These are phyloP conservation scores for Eilema depressum DNA, from an alignment of 2,888 invertebrate genomes.

Conservation along the genomic window DNA sequence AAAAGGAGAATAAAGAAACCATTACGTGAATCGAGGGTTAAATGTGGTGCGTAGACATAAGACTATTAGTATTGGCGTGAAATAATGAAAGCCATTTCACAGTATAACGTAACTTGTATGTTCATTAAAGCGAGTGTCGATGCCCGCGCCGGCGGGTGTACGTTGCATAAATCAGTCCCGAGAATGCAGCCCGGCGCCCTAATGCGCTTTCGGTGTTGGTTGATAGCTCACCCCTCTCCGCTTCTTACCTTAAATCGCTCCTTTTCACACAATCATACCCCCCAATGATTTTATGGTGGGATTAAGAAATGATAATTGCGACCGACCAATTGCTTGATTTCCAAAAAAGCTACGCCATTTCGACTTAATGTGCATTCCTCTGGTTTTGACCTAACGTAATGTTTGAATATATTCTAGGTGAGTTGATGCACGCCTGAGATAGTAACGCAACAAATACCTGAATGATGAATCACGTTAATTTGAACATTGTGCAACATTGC, in stretches of 20 bases:
- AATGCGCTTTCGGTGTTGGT: conserved; percentile 85
- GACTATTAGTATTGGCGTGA: conserved; percentile 79
- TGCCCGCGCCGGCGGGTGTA: conserved; percentile 75
- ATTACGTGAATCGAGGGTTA: conserved; percentile 53
- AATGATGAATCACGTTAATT: conserved; percentile 42
- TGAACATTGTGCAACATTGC: conserved; percentile 21
- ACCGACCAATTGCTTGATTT: conserved; percentile 3
- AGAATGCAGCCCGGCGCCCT: conserved; percentile 80
- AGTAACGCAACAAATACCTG: conserved; percentile 31
- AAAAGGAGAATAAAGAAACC: conserved; percentile 44
- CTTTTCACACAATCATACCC: conserved; percentile 52
- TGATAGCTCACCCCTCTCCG: conserved; percentile 73
- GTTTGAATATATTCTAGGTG: conserved; percentile 33
- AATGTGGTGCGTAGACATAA: conserved; percentile 62
- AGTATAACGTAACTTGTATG: conserved; percentile 80
- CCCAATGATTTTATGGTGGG: conserved; percentile 42
- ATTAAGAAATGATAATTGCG: conserved; percentile 50
- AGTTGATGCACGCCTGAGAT: conserved; percentile 42
- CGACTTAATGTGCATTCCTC: conserved; percentile 6
- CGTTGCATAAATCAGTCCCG: conserved; percentile 83
- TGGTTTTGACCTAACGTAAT: conserved; percentile 11
- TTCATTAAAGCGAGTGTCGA: conserved; percentile 82
- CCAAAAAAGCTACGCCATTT: conserved; percentile 19
- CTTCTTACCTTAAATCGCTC: conserved; percentile 57
- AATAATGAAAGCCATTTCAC: conserved; percentile 81